Base-by-base conservation (phyloP, 53 echinoderm and acorn worm species). In the Stichopus horrens region DNA sequence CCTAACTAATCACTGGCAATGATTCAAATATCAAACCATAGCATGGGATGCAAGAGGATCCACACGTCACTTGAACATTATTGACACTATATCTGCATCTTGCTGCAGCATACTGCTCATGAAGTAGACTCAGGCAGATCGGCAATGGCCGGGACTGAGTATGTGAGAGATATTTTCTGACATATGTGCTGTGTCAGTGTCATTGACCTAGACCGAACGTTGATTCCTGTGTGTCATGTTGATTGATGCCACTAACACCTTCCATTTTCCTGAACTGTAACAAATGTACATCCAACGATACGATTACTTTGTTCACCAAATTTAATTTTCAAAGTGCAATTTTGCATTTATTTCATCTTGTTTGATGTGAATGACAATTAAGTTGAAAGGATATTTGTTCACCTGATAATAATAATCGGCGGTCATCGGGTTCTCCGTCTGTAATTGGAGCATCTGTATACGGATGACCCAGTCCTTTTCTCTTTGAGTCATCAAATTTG, bases 391-490 rank as follows among this genome's bases (percentile, higher is more conserved):
- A n/a, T 1, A 16, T 16, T 68, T 68, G 13, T 37, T 77, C 51
- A 99, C 99, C 96, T 94, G 95, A 83, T 93, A 99, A 91, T 99
- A 99, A 89, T 94, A 99, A 66, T 99, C 99, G 80, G 96, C 94
- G 73, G 93, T 89, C 58, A 90, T 88, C 16, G 96, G 99, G 67
- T 99, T 94, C 23, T 93, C 94, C 18, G 90, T 94, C 52, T 94
- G 94, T 23, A 99, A 86, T 23, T 95, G 95, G 7, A 99, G 90
- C 99, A 99, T 92, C 84, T 99, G 99, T 21, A 99, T 99, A 84
- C 92, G 94, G 53, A 96, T 92, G n/a, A 99, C 95, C 99, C 99
- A 99, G 65, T 99, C 99, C 71, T 99, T 99, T 83, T 99, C 99
- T 63, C 93, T 96, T 82, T 88, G 91, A 5, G 94, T 96, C 99